Conservation (phyloP, 2,797 vertebrate genomes). For the Sebastes umbrosus region DNA sequence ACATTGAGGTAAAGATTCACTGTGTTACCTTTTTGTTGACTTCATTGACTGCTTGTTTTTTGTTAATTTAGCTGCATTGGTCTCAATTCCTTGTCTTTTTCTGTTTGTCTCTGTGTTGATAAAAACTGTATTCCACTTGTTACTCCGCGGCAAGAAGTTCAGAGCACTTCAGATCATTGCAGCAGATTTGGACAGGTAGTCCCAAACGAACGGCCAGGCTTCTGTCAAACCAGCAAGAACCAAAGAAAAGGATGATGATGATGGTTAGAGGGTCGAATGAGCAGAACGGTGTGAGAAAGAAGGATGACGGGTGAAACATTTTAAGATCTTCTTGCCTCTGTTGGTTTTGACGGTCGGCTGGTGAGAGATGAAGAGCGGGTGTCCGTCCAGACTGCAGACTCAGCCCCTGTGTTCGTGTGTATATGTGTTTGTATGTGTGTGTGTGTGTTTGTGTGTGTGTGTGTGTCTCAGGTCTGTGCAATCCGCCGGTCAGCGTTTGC, state of each 20-base stretch:
- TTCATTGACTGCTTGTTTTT: slow-evolving; percentile 16
- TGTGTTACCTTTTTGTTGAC: slow-evolving; percentile 44
- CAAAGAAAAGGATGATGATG: background rate
- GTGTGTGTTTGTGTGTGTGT: slow-evolving; percentile 6
- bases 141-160: background rate
- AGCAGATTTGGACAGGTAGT: slow-evolving; percentile 9
- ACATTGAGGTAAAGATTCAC: slow-evolving; percentile 55
- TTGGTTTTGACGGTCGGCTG: slow-evolving; percentile 53
- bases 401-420: slow-evolving; percentile 12
- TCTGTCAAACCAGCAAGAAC: slow-evolving; percentile 35
- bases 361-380: slow-evolving; percentile 17
- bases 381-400: slow-evolving; percentile 47
- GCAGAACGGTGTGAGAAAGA: background rate
- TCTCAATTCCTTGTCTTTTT: slow-evolving; percentile 1
- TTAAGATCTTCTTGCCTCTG: slow-evolving; percentile 36
- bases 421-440: background rate
- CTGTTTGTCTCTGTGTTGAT: slow-evolving; percentile 27
- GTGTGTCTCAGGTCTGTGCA: slow-evolving; percentile 51
- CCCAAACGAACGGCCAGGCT: background rate
- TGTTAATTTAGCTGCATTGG: slow-evolving; percentile 25
- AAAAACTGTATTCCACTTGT: slow-evolving; percentile 23
- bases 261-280: slow-evolving; percentile 9
- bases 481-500: slow-evolving; percentile 41
- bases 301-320: slow-evolving; percentile 1
- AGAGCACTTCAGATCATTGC: background rate